phyloP scores from a whole-genome alignment of 2,113 vertebrate genomes.

The Clinocottus analis region DNA sequence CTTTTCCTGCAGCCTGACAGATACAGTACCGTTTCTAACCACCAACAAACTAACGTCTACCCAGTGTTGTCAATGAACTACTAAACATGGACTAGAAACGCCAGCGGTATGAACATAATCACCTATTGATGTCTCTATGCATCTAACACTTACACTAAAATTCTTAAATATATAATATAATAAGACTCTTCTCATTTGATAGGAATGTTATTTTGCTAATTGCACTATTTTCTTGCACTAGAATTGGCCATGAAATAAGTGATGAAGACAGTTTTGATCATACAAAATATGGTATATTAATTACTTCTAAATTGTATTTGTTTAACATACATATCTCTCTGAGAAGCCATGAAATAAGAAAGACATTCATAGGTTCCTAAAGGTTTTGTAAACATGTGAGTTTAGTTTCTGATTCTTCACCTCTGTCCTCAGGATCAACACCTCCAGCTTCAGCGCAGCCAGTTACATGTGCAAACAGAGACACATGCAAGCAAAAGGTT shows the following conservation, averaged over 20 bases:
- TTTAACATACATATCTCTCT: not conserved
- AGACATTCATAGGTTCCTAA: too few relatives aligned
- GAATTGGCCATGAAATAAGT: not conserved
- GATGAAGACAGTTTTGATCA: not conserved
- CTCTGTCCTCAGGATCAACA: constrained; percentile 60
- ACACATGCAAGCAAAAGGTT: constrained; percentile 7
- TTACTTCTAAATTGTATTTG: too few relatives aligned
- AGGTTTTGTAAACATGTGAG: constrained; percentile 3
- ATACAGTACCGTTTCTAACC: not conserved
- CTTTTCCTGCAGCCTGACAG: not conserved
- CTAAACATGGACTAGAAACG: too few relatives aligned
- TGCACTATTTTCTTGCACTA: not conserved
- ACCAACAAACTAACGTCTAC: not conserved
- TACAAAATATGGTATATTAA: not conserved
- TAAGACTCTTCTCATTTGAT: not conserved
- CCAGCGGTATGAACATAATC: too few relatives aligned
- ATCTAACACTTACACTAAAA: too few relatives aligned
- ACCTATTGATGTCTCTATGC: too few relatives aligned
- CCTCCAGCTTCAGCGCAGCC: constrained; percentile 36
- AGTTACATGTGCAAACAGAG: constrained; percentile 12
- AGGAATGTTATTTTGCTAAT: not conserved
- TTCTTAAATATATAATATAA: too few relatives aligned
- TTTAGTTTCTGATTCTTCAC: constrained; percentile 65
- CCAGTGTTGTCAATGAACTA: too few relatives aligned
- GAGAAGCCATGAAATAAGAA: too few relatives aligned